Conservation (phyloP, 2,797 vertebrate genomes). For the Geotrypetes seraphini region DNA sequence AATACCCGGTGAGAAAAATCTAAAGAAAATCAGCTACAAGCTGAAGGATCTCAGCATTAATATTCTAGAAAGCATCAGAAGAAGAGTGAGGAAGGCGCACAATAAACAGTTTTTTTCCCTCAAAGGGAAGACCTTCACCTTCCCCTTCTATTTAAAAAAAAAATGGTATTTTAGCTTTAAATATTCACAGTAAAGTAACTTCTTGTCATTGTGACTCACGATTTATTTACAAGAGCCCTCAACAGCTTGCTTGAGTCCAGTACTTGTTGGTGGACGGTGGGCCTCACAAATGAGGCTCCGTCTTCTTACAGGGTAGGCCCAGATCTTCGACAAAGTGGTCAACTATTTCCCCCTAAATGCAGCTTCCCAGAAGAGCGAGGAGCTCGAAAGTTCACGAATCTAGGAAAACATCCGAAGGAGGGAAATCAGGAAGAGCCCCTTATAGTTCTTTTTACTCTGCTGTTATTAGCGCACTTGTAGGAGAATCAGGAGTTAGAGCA, state of each 20-base stretch:
- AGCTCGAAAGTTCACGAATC: neutral
- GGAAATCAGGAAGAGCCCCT: too few species aligned
- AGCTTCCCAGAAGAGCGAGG: neutral
- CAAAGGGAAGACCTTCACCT: slow-evolving; percentile 7
- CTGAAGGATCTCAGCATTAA: neutral
- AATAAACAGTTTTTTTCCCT: slow-evolving; percentile 15
- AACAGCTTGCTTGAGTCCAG: slow-evolving; percentile 28
- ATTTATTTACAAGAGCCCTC: slow-evolving; percentile 76
- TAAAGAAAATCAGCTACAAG: too few species aligned
- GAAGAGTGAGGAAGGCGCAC: slow-evolving; percentile 3
- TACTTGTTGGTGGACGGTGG: too few species aligned
- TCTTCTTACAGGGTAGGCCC: neutral
- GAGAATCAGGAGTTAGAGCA: too few species aligned
- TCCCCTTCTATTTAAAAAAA: slow-evolving; percentile 33
- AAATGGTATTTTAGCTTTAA: slow-evolving; percentile 71
- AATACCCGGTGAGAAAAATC: neutral
- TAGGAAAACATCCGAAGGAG: neutral
- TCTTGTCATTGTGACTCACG: slow-evolving; percentile 68
- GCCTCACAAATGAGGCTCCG: too few species aligned
- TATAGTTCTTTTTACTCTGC: too few species aligned
- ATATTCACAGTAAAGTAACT: slow-evolving; percentile 79
- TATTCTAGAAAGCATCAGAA: slow-evolving; percentile 13
- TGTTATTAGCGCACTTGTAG: too few species aligned
- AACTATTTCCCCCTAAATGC: too few species aligned
- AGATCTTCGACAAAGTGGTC: neutral